phyloP scores from a whole-genome alignment of 2,888 invertebrate species.

The Tanypteryx hageni region DNA sequence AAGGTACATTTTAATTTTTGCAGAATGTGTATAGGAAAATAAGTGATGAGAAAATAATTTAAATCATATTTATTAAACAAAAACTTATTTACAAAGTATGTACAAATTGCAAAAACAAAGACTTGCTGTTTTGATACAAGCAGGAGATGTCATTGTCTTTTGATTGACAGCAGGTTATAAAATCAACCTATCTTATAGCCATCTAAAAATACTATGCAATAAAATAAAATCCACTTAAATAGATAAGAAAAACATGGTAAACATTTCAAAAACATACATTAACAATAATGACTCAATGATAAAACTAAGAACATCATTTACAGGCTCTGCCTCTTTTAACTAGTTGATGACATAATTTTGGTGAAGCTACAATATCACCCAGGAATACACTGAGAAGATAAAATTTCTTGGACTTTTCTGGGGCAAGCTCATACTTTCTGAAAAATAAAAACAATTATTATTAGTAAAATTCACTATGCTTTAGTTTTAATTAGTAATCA shows the following conservation, averaged over 20 bases:
- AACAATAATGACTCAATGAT: background rate
- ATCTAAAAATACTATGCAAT: background rate
- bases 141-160: background rate
- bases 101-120: background rate
- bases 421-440: constrained; percentile 88
- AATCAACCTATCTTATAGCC: background rate
- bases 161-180: background rate
- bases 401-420: constrained; percentile 84
- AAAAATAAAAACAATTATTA: constrained; percentile 71
- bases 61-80: background rate
- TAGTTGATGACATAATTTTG: constrained; percentile 87
- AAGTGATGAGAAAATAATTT: background rate
- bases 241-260: background rate
- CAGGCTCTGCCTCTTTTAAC: constrained; percentile 83
- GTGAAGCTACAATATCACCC: constrained; percentile 89
- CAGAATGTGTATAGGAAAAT: background rate
- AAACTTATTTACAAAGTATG: background rate
- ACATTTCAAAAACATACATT: background rate
- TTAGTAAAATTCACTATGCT: background rate
- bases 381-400: constrained; percentile 91
- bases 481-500: background rate
- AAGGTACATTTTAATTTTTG: background rate
- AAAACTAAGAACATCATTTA: constrained; percentile 69
- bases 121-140: background rate
- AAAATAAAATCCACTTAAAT: background rate